Base-by-base conservation (phyloP, 2,113 vertebrate genomes). In the Xiphophorus couchianus region DNA sequence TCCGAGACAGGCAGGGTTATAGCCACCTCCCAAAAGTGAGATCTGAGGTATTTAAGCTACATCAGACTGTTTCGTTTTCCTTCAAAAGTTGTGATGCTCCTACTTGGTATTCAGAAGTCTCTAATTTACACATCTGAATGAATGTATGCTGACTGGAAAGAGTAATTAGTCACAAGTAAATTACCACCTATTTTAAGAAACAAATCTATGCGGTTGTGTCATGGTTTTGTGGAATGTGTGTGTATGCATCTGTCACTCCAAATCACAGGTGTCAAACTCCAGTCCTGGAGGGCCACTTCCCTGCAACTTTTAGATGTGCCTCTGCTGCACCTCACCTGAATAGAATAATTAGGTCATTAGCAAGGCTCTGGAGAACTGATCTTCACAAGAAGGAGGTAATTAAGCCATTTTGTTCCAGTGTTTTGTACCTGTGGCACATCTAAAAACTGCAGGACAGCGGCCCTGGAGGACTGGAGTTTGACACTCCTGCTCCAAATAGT, bases 31-130 rank as follows among this genome's bases (percentile, higher is more conserved):
- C 58, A 17, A 76, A 79, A 68, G 64, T 25, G 33, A 77, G 84
- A 84, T 71, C 31, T 39, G 73, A 72, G 76, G 71, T 48, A 84
- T 82, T 87, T 78, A 62, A 30, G 67, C 6, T 29, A 67, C 77
- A 82, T 75, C 78, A 82, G 72, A 66, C 60, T 44, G 29, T 61
- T 75, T 76, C 14, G n/a, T 77, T 77, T 12, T 35, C 27, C 58
- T 66, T 88, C 8, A 75, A 74, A 84, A 77, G 64, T 80, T 85
- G 80, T 33, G 13, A 67, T 77, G 51, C 25, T 70, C 44, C 33
- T 71, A 51, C 61, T 66, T 39, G 63, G 64, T 72, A 58, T 75
- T 71, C 31, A 64, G 42, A 12, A 66, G 71, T 75, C 48, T 79
- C 73, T n/a, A n/a, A 11, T 58, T 22, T 28, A 27, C 37, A n/a